A percentile compares a stretch with the other conserved stretches of the same genome.
These are phyloP conservation scores for Noctuana brunneofusca DNA, from an alignment of 2,888 invertebrate species.

Conservation along the genomic window DNA sequence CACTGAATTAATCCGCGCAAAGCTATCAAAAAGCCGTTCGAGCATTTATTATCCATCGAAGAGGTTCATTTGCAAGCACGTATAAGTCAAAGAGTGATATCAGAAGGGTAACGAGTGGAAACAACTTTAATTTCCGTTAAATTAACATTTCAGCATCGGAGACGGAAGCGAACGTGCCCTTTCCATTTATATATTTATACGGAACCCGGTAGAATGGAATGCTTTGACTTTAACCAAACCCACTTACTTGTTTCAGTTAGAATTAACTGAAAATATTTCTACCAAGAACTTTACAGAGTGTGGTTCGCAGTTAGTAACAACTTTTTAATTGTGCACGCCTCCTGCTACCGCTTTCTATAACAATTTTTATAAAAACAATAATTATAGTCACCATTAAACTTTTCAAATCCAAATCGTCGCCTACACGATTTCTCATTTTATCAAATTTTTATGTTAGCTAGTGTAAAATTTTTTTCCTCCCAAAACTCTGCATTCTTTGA, in stretches of 20 bases:
- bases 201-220: slow-evolving; percentile 6
- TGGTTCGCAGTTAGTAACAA: not conserved
- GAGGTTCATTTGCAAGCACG: slow-evolving; percentile 21
- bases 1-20: slow-evolving; percentile 9
- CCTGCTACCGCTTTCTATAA: no score
- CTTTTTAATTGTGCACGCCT: not conserved
- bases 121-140: slow-evolving; percentile 81
- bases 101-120: slow-evolving; percentile 74
- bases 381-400: no score
- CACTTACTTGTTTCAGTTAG: not conserved
- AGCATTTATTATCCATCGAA: slow-evolving; percentile 22
- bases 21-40: slow-evolving; percentile 19
- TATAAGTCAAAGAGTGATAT: slow-evolving; percentile 57
- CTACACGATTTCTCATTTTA: no score
- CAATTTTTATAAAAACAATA: no score
- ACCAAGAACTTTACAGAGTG: not conserved
- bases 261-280: not conserved
- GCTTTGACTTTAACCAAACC: slow-evolving; percentile 7
- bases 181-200: slow-evolving; percentile 49
- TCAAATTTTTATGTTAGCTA: no score
- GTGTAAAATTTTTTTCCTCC: no score
- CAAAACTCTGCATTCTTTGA: no score
- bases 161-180: slow-evolving; percentile 59
- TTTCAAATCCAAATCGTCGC: no score
- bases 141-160: slow-evolving; percentile 74